Evolutionary conservation across 1,140 invertebrate genomes (phyloP).

Genomic region (Drosophila rhopaloa): DNA sequence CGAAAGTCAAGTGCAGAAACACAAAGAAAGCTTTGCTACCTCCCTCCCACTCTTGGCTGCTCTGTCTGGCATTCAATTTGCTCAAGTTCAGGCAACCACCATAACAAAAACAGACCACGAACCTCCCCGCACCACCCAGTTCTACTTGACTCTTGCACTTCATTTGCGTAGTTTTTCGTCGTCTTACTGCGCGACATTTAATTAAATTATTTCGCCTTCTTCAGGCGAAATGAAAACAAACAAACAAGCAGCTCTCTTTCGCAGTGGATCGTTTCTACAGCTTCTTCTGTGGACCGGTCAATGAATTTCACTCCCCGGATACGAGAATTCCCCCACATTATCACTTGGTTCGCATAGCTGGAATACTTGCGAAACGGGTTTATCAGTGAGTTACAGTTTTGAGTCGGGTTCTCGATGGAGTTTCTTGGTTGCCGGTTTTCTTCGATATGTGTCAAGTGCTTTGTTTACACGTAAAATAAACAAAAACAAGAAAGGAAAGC

Average conservation of each 20-base stretch:
- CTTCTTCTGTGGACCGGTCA: conserved; percentile 49
- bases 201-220: conserved; percentile 69
- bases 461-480: conserved; percentile 43
- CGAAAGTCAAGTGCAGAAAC: conserved; percentile 76
- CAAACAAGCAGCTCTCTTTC: conserved; percentile 49
- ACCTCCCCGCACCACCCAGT: conserved; percentile 28
- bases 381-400: conserved; percentile 40
- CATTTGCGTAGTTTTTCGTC: conserved; percentile 53
- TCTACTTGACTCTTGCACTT: conserved; percentile 55
- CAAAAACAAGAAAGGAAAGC: too few relatives aligned
- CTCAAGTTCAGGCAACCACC: conserved; percentile 63
- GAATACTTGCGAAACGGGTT: conserved; percentile 58
- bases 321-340: conserved; percentile 11
- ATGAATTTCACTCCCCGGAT: conserved; percentile 48
- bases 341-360: conserved; percentile 18
- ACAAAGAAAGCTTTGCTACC: conserved; percentile 63
- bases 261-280: conserved; percentile 24
- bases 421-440: conserved; percentile 21
- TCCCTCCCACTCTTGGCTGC: conserved; percentile 13
- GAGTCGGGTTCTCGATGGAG: conserved; percentile 34
- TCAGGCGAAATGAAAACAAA: conserved; percentile 58
- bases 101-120: conserved; percentile 26
- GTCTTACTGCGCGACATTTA: conserved; percentile 65
- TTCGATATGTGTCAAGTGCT: conserved; percentile 72
- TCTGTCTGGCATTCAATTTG: conserved; percentile 56